Percentiles rank a stretch among this genome's conserved stretches.
phyloP scores from a whole-genome alignment of 2,113 vertebrate species.

The Ivindomyrus marchei region DNA sequence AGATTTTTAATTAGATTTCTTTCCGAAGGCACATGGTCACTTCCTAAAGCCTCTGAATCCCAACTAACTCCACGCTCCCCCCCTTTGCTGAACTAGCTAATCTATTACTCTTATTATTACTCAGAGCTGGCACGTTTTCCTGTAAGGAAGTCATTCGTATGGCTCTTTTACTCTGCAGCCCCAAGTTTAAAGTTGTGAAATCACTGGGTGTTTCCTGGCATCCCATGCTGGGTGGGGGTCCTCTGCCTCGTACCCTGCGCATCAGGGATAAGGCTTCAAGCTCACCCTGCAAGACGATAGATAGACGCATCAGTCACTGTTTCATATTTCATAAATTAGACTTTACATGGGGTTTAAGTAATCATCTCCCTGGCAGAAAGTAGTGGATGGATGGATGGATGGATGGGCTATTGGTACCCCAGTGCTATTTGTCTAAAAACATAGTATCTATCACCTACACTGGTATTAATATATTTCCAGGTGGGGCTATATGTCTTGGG shows the following conservation, averaged over 20 bases:
- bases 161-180: neutral
- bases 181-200: neutral
- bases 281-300: neutral
- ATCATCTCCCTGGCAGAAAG: neutral
- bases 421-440: neutral
- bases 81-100: neutral
- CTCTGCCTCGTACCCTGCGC: neutral
- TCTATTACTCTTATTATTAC: neutral
- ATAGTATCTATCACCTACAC: neutral
- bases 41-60: neutral
- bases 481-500: neutral
- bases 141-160: neutral
- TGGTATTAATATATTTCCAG: neutral
- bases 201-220: neutral
- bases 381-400: neutral
- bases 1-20: conserved; percentile 6
- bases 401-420: neutral
- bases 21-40: neutral
- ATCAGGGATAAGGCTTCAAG: neutral
- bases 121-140: neutral
- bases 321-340: neutral
- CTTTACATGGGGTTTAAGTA: neutral
- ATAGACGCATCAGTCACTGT: neutral
- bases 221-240: neutral
- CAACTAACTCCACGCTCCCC: neutral